Evolutionary conservation across 2,888 invertebrate genomes (phyloP), one percentile per base, ranked within the genome.

Genomic region (Stictocephala bisonia): DNA sequence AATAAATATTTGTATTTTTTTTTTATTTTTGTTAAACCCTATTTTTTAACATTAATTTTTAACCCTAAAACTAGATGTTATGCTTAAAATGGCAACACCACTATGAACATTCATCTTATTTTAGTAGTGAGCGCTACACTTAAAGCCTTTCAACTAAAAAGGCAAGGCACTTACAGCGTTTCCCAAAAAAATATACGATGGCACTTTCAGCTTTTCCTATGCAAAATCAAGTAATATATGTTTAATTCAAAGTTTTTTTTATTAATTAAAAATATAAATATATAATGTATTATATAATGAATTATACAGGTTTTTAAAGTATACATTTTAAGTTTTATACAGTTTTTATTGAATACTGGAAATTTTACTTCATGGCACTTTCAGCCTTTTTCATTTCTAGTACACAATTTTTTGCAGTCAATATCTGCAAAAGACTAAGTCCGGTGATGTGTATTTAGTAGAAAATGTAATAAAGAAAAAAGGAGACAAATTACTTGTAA

Each of bases 161-260:
- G n/a, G n/a, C n/a, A n/a, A n/a, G n/a, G 69, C 69, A 69, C 56
- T 56, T 56, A 56, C 70, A 70, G 41, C 35, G 13, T 70, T n/a
- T 71, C 41, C n/a, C 35, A 9, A 41, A 22, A 41, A 60, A 41
- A 26, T 18, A 9, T 1, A 44, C 3, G 20, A 58, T 70, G 70
- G 58, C 41, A 70, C 70, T 53, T 70, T 56, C 70, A 70, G 53
- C 70, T 53, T 40, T 70, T 56, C 15, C 50, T 18, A 18, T 35
- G 24, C 40, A 70, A 70, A 56, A 56, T 24, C 35, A 24, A 56
- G n/a, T 69, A 4, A 51, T n/a, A 51, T 20, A 51, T 18, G 3
- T 6, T 18, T 3, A 51, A 13, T 6, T 18, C 18, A 51, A 51
- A 4, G 6, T 11, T 20, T 51, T 20, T 51, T 51, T 44, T 4